A percentile compares a stretch with the other conserved stretches of the same genome.
Evolutionary conservation across 2,888 invertebrate genomes (phyloP).

Genomic region (Cylindroiulus punctatus): DNA sequence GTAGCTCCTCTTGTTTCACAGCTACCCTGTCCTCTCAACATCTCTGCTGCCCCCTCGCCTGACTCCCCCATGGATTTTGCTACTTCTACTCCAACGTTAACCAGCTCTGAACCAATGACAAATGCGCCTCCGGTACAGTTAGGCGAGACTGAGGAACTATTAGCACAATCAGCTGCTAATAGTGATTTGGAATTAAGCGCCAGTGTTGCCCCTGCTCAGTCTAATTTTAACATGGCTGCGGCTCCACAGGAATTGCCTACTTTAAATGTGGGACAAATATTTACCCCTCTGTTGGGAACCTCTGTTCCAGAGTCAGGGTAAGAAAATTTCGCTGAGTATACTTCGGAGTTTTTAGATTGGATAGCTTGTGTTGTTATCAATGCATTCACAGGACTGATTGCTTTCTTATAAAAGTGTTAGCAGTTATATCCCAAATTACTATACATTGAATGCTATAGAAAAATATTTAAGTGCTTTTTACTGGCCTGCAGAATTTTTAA

Average conservation of each 20-base stretch:
- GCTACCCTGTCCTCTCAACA: slow-evolving; percentile 48
- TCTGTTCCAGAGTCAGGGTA: slow-evolving; percentile 1
- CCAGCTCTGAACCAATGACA: not conserved
- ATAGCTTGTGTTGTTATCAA: not conserved
- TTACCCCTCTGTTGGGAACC: not conserved
- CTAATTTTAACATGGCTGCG: slow-evolving; percentile 10
- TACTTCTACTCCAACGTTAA: not conserved
- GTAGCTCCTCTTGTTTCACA: not conserved
- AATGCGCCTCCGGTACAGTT: not conserved
- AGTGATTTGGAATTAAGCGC: not conserved
- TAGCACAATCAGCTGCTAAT: not conserved
- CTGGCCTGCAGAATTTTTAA: too few relatives aligned
- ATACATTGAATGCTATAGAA: too few relatives aligned
- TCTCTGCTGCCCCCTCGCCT: slow-evolving; percentile 31
- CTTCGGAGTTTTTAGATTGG: not conserved
- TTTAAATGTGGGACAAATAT: not conserved
- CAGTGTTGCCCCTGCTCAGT: not conserved
- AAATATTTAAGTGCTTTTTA: too few relatives aligned
- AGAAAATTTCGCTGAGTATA: not conserved
- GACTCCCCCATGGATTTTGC: slow-evolving; percentile 55
- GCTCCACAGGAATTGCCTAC: not conserved
- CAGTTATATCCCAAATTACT: too few relatives aligned
- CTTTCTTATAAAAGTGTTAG: too few relatives aligned
- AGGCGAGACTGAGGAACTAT: not conserved
- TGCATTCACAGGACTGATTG: too few relatives aligned